phyloP scores from a whole-genome alignment of 2,797 vertebrate genomes.

The Alosa sapidissima region DNA sequence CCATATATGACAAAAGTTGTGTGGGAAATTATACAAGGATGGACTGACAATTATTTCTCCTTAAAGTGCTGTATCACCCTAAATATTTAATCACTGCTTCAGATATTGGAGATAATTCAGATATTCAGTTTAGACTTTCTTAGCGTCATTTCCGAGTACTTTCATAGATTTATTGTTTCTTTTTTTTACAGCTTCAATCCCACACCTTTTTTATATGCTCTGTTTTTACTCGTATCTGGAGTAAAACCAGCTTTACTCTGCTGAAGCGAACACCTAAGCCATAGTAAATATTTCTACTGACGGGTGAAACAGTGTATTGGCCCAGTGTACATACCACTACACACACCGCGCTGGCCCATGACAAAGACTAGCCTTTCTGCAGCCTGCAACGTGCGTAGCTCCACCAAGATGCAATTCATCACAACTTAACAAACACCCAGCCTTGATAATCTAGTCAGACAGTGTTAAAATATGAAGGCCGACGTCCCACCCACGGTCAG shows the following conservation, averaged over 20 bases:
- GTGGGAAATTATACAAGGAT: neutral
- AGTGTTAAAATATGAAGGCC: slow-evolving; percentile 19
- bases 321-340: neutral
- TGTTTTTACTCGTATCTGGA: neutral
- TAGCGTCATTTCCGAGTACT: slow-evolving; percentile 1
- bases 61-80: neutral
- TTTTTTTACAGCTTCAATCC: neutral
- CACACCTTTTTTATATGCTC: neutral
- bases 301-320: neutral
- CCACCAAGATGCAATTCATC: slow-evolving; percentile 15
- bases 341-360: neutral
- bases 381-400: neutral
- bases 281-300: neutral
- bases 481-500: neutral
- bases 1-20: neutral
- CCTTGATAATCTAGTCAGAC: neutral
- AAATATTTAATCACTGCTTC: neutral
- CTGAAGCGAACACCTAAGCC: neutral
- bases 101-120: neutral
- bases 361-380: neutral
- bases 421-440: neutral
- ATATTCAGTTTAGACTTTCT: neutral
- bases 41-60: neutral
- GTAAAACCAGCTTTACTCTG: neutral
- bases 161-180: neutral